These are phyloP conservation scores for Melitaea cinxia DNA, from an alignment of 1,140 invertebrate species.

Conservation along the genomic window DNA sequence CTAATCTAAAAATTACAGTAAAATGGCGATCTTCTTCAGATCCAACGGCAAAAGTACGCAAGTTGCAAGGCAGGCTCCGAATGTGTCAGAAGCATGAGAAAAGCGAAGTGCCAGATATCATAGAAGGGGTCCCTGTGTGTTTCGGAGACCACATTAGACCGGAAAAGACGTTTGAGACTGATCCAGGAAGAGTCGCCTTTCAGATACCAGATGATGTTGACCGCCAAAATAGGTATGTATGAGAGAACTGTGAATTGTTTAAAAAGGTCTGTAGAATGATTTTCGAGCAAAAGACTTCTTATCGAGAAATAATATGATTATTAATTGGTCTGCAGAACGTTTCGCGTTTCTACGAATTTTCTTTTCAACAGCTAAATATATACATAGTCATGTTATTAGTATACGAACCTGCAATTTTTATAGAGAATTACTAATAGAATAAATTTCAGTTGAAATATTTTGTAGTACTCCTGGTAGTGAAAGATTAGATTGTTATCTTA, in stretches of 20 bases:
- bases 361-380: no score
- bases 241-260: background rate
- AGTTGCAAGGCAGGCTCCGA: slow-evolving; percentile 63
- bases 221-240: slow-evolving; percentile 55
- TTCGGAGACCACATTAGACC: slow-evolving; percentile 57
- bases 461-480: background rate
- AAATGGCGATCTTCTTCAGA: slow-evolving; percentile 78
- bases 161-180: slow-evolving; percentile 43
- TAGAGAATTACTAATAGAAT: no score
- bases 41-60: slow-evolving; percentile 67
- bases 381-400: no score
- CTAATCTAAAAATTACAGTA: slow-evolving; percentile 47
- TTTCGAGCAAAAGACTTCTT: no score
- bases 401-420: no score
- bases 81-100: slow-evolving; percentile 75
- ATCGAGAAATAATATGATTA: no score
- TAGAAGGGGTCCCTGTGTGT: slow-evolving; percentile 79
- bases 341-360: no score
- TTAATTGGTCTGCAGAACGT: no score
- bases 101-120: slow-evolving; percentile 79
- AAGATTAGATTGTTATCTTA: background rate
- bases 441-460: no score
- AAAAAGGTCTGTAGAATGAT: no score
- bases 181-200: slow-evolving; percentile 57
- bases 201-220: slow-evolving; percentile 63